phyloP scores from a whole-genome alignment of 2,888 invertebrate species.

The Cinara cedri region DNA sequence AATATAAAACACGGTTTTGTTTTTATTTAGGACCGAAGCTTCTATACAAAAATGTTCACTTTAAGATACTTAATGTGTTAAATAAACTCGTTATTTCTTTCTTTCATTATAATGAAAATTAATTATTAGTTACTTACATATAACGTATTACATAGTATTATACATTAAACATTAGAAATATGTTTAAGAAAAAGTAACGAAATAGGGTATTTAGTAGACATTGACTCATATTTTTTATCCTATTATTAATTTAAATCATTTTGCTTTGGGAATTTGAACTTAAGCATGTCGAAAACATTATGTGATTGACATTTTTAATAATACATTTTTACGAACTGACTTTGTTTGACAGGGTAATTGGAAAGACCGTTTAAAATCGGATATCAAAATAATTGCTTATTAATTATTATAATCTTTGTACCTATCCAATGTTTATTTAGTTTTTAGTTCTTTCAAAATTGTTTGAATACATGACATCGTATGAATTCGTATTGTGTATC shows the following conservation, averaged over 20 bases:
- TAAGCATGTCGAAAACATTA: constrained; percentile 41
- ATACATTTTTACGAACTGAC: constrained; percentile 46
- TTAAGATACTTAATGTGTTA: background rate
- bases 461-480: background rate
- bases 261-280: constrained; percentile 33
- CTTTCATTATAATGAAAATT: constrained; percentile 1
- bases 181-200: background rate
- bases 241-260: constrained; percentile 13
- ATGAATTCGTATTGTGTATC: background rate
- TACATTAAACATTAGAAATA: constrained; percentile 1
- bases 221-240: background rate
- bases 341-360: constrained; percentile 48
- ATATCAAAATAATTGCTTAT: constrained; percentile 32
- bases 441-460: constrained; percentile 11
- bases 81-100: constrained; percentile 8
- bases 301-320: constrained; percentile 41
- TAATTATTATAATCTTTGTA: constrained; percentile 6
- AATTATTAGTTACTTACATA: background rate
- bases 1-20: background rate
- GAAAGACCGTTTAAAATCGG: constrained; percentile 43
- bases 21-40: background rate
- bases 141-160: background rate
- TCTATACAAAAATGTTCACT: background rate
- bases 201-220: background rate
- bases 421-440: constrained; percentile 6